Evolutionary conservation across 2,888 invertebrate genomes (phyloP).

Genomic region (Anoncus sp.): DNA sequence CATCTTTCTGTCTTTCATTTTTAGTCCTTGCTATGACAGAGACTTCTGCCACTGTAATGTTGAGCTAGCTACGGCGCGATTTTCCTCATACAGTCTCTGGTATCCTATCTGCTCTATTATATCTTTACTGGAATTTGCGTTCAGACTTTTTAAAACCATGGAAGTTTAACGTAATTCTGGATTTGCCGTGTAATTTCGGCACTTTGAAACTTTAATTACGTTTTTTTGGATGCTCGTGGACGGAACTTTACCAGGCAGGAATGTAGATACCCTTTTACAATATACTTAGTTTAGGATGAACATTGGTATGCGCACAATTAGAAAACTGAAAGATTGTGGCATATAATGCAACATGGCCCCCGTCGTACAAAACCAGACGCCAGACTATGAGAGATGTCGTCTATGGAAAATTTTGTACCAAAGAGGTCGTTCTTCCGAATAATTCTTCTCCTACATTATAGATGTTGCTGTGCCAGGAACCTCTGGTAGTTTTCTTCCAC

Average conservation of each 20-base stretch:
- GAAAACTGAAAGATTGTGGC: not conserved
- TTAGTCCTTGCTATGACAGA: not conserved
- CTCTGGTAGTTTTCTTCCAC: conserved; percentile 38
- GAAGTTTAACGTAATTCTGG: conserved; percentile 24
- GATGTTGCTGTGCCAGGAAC: conserved; percentile 47
- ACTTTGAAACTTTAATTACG: not conserved
- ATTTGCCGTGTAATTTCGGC: conserved; percentile 42
- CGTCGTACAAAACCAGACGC: not conserved
- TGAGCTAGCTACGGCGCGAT: not conserved
- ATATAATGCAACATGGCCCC: not conserved
- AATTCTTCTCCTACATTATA: conserved; percentile 42
- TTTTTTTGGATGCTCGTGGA: not conserved
- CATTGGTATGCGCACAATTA: not conserved
- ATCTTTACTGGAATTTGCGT: conserved; percentile 18
- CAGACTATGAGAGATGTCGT: not conserved
- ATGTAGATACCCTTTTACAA: not conserved
- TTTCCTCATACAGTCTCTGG: not conserved
- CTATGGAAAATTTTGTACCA: conserved; percentile 1
- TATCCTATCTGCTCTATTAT: conserved; percentile 19
- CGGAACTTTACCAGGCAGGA: not conserved
- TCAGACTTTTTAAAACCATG: conserved; percentile 18
- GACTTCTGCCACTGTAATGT: conserved; percentile 9
- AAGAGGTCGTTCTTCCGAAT: conserved; percentile 30
- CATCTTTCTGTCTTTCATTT: conserved; percentile 5
- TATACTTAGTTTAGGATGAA: not conserved